These are phyloP conservation scores for Sanderia malayensis DNA, from an alignment of 30 jellyfish, hydroid and myxozoan species.

Conservation along the genomic window DNA sequence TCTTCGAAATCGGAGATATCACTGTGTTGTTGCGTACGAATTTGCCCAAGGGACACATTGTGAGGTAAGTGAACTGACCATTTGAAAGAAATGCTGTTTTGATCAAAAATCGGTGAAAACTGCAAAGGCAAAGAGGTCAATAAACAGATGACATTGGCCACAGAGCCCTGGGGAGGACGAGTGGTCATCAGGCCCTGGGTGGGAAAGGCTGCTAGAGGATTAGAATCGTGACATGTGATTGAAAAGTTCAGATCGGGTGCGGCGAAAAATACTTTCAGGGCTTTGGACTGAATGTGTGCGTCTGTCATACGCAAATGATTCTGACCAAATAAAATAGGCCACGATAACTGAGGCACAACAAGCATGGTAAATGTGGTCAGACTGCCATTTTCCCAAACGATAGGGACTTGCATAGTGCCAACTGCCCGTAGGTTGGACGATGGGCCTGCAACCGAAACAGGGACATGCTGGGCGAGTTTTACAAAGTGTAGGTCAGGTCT, in stretches of 20 bases:
- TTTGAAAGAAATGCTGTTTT: background rate
- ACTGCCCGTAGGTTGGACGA: conserved; percentile 35
- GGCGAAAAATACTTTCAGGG: conserved; percentile 41
- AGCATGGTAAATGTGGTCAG: conserved; percentile 34
- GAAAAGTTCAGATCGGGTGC: conserved; percentile 18
- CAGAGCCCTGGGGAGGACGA: conserved; percentile 4
- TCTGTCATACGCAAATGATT: conserved; percentile 40
- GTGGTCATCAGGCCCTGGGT: background rate
- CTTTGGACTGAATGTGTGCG: conserved; percentile 25
- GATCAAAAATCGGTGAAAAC: background rate
- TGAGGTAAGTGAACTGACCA: conserved; percentile 17
- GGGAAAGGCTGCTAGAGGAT: conserved; percentile 21
- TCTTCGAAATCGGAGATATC: conserved; percentile 6
- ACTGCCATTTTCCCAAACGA: conserved; percentile 51
- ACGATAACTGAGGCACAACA: conserved; percentile 24
- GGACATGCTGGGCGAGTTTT: conserved; percentile 48
- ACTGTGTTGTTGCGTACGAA: too few relatives aligned
- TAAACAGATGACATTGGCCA: conserved; percentile 39
- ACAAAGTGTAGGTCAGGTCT: conserved; percentile 4
- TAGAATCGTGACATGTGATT: conserved; percentile 31
- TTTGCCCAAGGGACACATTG: too few relatives aligned
- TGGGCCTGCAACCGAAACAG: conserved; percentile 51
- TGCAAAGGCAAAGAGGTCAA: conserved; percentile 19
- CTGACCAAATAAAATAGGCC: conserved; percentile 54
- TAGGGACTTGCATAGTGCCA: conserved; percentile 38